Percentiles rank a stretch among this genome's conserved stretches.
phyloP scores from a whole-genome alignment of 2,113 vertebrate genomes.

The Hypomesus transpacificus region DNA sequence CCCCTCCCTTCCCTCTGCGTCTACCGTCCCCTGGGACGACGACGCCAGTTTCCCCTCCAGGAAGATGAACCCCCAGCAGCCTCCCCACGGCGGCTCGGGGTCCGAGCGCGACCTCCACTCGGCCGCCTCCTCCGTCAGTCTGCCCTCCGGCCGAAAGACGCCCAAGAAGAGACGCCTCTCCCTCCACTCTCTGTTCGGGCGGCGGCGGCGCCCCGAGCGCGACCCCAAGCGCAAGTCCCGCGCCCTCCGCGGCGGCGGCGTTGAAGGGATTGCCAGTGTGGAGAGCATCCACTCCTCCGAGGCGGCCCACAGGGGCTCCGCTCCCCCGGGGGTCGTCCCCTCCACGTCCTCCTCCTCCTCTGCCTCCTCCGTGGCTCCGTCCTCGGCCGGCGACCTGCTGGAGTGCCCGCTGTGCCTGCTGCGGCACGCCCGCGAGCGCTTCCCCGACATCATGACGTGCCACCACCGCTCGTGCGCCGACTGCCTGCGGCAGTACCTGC shows the following conservation, averaged over 20 bases:
- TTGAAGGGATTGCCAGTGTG: constrained; percentile 80
- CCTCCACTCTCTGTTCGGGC: constrained; percentile 84
- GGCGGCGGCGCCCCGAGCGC: constrained; percentile 70
- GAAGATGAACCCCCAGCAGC: constrained; percentile 85
- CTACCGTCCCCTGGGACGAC: constrained; percentile 9
- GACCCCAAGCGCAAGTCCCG: constrained; percentile 85
- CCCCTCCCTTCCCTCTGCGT: constrained; percentile 31
- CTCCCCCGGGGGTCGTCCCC: constrained; percentile 68
- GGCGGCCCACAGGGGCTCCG: constrained; percentile 43
- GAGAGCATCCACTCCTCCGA: constrained; percentile 84
- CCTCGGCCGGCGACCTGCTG: constrained; percentile 76
- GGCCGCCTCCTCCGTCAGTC: constrained; percentile 87
- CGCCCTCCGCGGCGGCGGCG: constrained; percentile 71
- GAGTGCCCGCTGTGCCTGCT: constrained; percentile 96
- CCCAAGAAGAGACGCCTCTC: constrained; percentile 94
- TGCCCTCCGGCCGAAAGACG: constrained; percentile 90
- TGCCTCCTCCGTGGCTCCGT: constrained; percentile 28
- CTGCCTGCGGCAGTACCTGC: constrained; percentile 95
- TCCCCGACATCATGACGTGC: constrained; percentile 98
- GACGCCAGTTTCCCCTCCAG: constrained; percentile 35
- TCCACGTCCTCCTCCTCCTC: constrained; percentile 46
- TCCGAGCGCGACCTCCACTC: constrained; percentile 95
- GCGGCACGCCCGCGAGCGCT: constrained; percentile 86
- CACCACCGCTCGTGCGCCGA: constrained; percentile 96
- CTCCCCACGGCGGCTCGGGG: constrained; percentile 78